phyloP scores from a whole-genome alignment of 1,140 invertebrate genomes.

The Coptotermes formosanus region DNA sequence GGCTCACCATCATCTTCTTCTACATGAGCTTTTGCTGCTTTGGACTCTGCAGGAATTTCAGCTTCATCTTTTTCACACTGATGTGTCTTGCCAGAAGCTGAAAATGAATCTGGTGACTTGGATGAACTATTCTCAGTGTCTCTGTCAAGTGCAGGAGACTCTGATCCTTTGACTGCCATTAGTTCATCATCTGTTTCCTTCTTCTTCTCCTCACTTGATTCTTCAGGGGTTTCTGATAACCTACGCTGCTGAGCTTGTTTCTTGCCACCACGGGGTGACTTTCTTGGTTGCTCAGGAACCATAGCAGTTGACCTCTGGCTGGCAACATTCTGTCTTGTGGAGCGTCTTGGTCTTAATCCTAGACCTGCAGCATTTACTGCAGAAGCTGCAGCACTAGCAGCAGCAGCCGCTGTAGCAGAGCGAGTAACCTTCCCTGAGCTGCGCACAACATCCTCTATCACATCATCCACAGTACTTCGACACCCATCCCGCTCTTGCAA shows the following conservation, averaged over 20 bases:
- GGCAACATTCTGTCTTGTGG: neutral
- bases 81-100: neutral
- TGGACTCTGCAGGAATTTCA: neutral
- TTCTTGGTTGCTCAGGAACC: slow-evolving; percentile 29
- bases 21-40: neutral
- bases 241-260: neutral
- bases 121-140: neutral
- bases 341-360: neutral
- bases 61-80: slow-evolving; percentile 16
- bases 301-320: neutral
- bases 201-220: slow-evolving; percentile 36
- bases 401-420: slow-evolving; percentile 38
- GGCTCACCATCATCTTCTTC: slow-evolving; percentile 51
- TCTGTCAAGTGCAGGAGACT: slow-evolving; percentile 10
- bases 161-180: neutral
- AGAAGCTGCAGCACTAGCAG: neutral
- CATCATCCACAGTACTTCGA: slow-evolving; percentile 75
- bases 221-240: slow-evolving; percentile 34
- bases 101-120: slow-evolving; percentile 10
- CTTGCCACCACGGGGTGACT: slow-evolving; percentile 33
- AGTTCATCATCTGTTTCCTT: slow-evolving; percentile 36
- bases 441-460: slow-evolving; percentile 81
- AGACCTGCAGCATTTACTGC: neutral
- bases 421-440: slow-evolving; percentile 50
- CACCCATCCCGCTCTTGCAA: slow-evolving; percentile 71